Evolutionary conservation across 2,888 invertebrate species (phyloP), one percentile per base, ranked within the genome.

Genomic region (Ptilodon capucinus): DNA sequence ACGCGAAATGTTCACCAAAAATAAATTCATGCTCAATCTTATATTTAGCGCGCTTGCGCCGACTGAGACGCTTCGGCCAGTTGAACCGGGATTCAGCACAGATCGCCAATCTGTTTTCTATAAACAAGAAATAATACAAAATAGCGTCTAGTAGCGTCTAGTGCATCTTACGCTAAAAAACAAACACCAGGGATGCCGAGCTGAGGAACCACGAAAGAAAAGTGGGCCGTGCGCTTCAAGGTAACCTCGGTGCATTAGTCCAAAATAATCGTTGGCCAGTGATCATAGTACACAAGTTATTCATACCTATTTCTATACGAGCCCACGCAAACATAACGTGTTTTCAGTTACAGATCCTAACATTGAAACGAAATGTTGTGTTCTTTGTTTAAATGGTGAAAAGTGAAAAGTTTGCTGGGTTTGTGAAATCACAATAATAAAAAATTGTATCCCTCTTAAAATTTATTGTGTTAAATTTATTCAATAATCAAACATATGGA

Each of bases 241-340:
- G 91, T 90, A 90, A 91, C 77, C 65, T 73, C 76, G 69, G 74
- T 77, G 76, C 76, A 81, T 72, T 76, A 81, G 72, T 78, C 80
- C 74, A 79, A 84, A 83, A 86, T 85, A 81, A 84, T 84, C 74
- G 68, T 77, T 74, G 72, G 73, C 69, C 79, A 76, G 81, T 79
- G 84, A 80, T 79, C 82, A 83, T 81, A 81, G 80, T 84, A 87
- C 83, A 86, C 81, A 84, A 84, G 74, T 82, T 86, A 83, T 88
- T 89, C 91, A 89, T 86, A 85, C 87, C 89, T 89, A 90, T 89
- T 90, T 89, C 85, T 75, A 90, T 84, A 83, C 86, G 78, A 81
- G 73, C 91, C 89, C 89, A 91, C 91, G 91, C 90, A 88, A 86
- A 86, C 74, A 79, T 78, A 76, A 66, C 74, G 82, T 84, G 84